Conservation (phyloP, 92 coral and sea anemone species). For the Epizoanthus scotinus region DNA sequence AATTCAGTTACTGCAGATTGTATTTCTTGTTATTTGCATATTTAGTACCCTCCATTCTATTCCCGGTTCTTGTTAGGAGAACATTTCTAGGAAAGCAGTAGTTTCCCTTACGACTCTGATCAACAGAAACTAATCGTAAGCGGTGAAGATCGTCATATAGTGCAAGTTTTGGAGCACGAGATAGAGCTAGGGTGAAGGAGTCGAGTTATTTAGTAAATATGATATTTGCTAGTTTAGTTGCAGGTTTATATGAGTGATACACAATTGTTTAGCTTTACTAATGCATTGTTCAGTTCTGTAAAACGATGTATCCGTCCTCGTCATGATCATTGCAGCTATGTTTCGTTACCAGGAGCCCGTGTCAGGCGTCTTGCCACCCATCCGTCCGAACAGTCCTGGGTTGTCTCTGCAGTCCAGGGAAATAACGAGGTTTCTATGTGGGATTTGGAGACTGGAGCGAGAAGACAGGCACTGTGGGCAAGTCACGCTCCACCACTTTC, state of each 20-base stretch:
- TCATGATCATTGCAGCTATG: background rate
- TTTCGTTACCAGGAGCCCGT: slow-evolving; percentile 76
- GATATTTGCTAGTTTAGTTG: too few species aligned
- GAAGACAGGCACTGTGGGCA: slow-evolving; percentile 96
- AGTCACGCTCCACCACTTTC: slow-evolving; percentile 98
- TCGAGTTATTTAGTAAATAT: too few species aligned
- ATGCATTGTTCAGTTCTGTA: background rate
- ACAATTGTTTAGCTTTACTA: too few species aligned
- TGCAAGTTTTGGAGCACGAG: too few species aligned
- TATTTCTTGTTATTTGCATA: background rate
- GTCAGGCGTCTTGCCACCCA: slow-evolving; percentile 93
- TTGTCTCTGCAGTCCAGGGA: slow-evolving; percentile 94
- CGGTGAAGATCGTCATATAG: too few species aligned
- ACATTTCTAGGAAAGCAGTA: too few species aligned
- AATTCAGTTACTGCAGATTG: background rate
- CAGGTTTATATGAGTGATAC: too few species aligned
- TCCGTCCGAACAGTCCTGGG: slow-evolving; percentile 98
- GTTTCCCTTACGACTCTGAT: too few species aligned
- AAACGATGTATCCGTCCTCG: background rate
- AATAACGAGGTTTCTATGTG: slow-evolving; percentile 97
- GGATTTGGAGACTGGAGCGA: slow-evolving; percentile 98
- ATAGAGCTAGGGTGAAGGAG: too few species aligned
- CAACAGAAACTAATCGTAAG: too few species aligned
- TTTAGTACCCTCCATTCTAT: background rate
- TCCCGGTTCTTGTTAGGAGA: too few species aligned